Conservation (phyloP, 2,797 vertebrate genomes). For the Eulemur rubriventer region DNA sequence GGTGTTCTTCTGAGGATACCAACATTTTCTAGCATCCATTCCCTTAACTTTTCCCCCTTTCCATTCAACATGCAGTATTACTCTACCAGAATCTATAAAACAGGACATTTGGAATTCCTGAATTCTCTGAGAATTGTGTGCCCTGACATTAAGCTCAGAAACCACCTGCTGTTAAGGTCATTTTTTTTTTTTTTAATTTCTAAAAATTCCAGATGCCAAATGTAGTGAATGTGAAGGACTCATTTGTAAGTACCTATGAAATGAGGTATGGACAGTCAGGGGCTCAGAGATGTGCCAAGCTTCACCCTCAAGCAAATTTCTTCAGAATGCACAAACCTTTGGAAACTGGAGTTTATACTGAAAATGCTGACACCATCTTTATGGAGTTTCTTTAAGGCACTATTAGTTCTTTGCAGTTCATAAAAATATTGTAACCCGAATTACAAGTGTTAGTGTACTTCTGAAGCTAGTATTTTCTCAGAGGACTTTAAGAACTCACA, state of each 20-base stretch:
- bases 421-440: slow-evolving; percentile 62
- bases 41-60: not conserved
- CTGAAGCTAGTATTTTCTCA: slow-evolving; percentile 54
- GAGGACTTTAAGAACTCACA: slow-evolving; percentile 59
- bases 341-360: slow-evolving; percentile 8
- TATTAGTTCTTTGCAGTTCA: slow-evolving; percentile 53
- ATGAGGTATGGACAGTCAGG: slow-evolving; percentile 38
- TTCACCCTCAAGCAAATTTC: slow-evolving; percentile 57
- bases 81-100: not conserved
- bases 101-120: not conserved
- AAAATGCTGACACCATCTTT: slow-evolving; percentile 61
- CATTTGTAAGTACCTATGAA: slow-evolving; percentile 35
- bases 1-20: not conserved
- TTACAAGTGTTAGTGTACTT: slow-evolving; percentile 38
- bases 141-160: slow-evolving; percentile 36
- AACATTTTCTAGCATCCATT: not conserved
- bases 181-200: slow-evolving; percentile 55
- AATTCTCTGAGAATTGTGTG: slow-evolving; percentile 24
- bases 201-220: slow-evolving; percentile 62
- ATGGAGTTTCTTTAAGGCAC: slow-evolving; percentile 56
- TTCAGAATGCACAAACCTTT: slow-evolving; percentile 47
- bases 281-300: slow-evolving; percentile 12
- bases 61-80: not conserved
- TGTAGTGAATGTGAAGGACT: slow-evolving; percentile 44
- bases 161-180: slow-evolving; percentile 36